These are phyloP conservation scores for Torymus aiolomorphi DNA, from an alignment of 2,888 invertebrate species.

Conservation along the genomic window DNA sequence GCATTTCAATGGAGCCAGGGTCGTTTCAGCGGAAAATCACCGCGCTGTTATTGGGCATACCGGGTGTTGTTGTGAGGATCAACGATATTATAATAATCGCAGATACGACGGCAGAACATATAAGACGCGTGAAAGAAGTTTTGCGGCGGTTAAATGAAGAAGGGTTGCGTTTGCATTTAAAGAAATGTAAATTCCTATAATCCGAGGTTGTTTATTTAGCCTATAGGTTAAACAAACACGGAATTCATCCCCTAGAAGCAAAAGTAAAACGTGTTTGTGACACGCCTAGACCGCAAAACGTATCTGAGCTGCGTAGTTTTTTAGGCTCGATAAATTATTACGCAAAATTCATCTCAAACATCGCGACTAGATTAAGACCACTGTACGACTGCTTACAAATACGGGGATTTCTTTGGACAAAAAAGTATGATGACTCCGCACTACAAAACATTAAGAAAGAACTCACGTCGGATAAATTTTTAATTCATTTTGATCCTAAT, in stretches of 20 bases:
- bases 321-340: conserved; percentile 43
- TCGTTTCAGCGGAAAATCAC: too few relatives aligned
- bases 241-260: not conserved
- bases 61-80: conserved; percentile 42
- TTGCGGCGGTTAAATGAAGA: conserved; percentile 17
- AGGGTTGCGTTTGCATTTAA: conserved; percentile 21
- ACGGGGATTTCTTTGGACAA: conserved; percentile 25
- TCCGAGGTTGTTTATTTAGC: conserved; percentile 2
- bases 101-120: conserved; percentile 12
- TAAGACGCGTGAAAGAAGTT: conserved; percentile 31
- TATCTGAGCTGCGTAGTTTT: conserved; percentile 19
- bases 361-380: not conserved
- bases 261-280: conserved; percentile 28
- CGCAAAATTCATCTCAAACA: conserved; percentile 35
- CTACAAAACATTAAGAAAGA: conserved; percentile 36
- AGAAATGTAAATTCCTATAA: conserved; percentile 39
- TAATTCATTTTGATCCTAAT: conserved; percentile 43
- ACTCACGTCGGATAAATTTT: conserved; percentile 35
- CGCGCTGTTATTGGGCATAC: too few relatives aligned
- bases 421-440: conserved; percentile 4
- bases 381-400: conserved; percentile 25
- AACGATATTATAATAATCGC: conserved; percentile 46
- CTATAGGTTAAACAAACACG: not conserved
- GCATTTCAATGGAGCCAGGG: conserved; percentile 43
- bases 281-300: conserved; percentile 14